A percentile compares a stretch with the other conserved stretches of the same genome.
phyloP scores from a whole-genome alignment of 2,113 vertebrate species.

The Fukomys damarensis region DNA sequence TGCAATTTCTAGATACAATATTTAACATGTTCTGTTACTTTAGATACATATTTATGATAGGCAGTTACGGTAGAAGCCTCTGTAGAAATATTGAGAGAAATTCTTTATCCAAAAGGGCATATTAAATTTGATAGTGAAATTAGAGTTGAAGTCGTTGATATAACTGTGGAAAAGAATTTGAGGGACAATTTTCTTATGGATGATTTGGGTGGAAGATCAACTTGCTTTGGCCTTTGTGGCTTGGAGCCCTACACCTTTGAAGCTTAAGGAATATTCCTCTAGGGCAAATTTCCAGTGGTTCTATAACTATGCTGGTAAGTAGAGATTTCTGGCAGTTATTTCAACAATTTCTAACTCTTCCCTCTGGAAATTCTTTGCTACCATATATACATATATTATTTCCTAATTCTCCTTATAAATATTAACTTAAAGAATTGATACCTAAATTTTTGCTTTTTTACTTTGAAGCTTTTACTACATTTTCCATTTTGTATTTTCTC shows the following conservation, averaged over 20 bases:
- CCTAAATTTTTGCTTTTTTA: neutral
- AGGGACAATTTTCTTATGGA: neutral
- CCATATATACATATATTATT: neutral
- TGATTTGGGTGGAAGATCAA: neutral
- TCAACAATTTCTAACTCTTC: neutral
- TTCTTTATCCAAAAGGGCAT: neutral
- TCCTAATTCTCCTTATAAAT: neutral
- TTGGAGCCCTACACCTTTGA: neutral
- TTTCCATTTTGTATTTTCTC: neutral
- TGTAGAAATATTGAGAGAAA: neutral
- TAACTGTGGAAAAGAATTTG: too few relatives aligned
- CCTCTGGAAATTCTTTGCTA: neutral
- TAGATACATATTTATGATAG: neutral
- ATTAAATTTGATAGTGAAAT: neutral
- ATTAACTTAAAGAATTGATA: neutral
- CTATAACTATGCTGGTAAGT: neutral
- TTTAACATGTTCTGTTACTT: neutral
- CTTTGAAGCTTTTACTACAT: neutral
- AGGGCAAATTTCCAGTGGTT: fast-evolving
- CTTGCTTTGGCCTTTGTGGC: fast-evolving
- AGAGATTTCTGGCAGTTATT: neutral
- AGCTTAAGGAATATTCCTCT: too few relatives aligned
- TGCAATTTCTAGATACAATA: neutral
- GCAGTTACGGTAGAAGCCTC: neutral
- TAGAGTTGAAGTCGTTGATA: neutral